Conservation (phyloP, 2,888 invertebrate species). For the Hemithea aestivaria region DNA sequence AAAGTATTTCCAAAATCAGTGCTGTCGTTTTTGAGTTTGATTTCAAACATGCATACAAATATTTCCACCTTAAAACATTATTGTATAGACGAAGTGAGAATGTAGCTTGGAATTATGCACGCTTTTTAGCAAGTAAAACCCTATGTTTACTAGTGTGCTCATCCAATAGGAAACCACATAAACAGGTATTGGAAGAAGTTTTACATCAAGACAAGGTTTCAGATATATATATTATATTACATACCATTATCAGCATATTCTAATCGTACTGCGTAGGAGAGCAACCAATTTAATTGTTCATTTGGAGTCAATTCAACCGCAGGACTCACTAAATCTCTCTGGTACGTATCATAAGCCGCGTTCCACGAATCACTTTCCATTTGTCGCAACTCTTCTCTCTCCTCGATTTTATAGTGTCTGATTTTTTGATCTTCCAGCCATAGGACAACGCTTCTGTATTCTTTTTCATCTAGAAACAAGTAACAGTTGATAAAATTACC, state of each 20-base stretch:
- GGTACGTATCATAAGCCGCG: constrained; percentile 84
- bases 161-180: too few relatives aligned
- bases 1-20: too few relatives aligned
- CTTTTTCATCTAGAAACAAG: constrained; percentile 83
- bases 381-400: constrained; percentile 85
- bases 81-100: too few relatives aligned
- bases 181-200: too few relatives aligned
- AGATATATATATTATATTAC: constrained; percentile 4
- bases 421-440: constrained; percentile 98
- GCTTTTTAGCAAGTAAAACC: too few relatives aligned
- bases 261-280: constrained; percentile 89
- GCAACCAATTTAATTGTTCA: constrained; percentile 91
- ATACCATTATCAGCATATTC: constrained; percentile 90
- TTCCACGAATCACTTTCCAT: constrained; percentile 85
- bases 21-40: too few relatives aligned
- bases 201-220: too few relatives aligned
- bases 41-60: too few relatives aligned
- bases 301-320: constrained; percentile 71
- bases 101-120: too few relatives aligned
- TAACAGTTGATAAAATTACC: constrained; percentile 1
- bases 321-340: constrained; percentile 87
- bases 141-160: too few relatives aligned
- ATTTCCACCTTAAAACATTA: too few relatives aligned
- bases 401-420: constrained; percentile 90
- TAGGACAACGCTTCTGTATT: constrained; percentile 87